Base-by-base conservation (phyloP, 2,888 invertebrate species). In the Bhutanitis thaidina region DNA sequence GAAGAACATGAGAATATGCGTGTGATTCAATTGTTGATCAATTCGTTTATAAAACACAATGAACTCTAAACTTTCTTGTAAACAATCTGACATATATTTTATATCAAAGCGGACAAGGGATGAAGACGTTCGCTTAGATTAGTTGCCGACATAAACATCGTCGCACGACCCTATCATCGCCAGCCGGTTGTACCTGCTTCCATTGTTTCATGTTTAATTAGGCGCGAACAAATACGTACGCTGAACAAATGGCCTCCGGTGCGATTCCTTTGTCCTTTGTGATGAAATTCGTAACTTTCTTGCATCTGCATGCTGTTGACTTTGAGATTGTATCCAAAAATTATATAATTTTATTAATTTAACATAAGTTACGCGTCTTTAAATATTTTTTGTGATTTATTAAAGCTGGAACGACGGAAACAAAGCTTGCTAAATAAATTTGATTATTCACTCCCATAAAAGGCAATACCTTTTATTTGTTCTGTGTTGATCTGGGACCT, bases 141-240 rank as follows among this genome's bases (percentile, higher is more conserved):
- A 48, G 53, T 54, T 56, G 51, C 47, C 52, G 61, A 64, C 61
- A 67, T 58, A 57, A 60, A 57, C 62, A 66, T 65, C 69, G 68
- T 65, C 71, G 66, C 60, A 57, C 67, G 67, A 67, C 66, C 65
- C 70, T 65, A 67, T 65, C 67, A 69, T 69, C 65, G 69, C 65
- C 69, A 73, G 62, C 64, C 66, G 65, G 72, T 62, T 70, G 62
- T 71, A 74, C 77, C 76, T 77, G 65, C 60, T 59, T 56, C 68
- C 71, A 70, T 61, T 68, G 77, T 71, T 78, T 67, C 74, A 71
- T 87, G 84, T 88, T 88, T 88, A 88, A 88, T 88, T 86, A 87
- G 86, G 86, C 81, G 80, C 67, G 81, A 82, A 80, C 83, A 87
- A 87, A 87, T 82, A 87, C 82, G 80, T 70, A 69, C 75, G 71